Evolutionary conservation across 2,113 vertebrate species (phyloP).

Genomic region (Ceyx margarethae): DNA sequence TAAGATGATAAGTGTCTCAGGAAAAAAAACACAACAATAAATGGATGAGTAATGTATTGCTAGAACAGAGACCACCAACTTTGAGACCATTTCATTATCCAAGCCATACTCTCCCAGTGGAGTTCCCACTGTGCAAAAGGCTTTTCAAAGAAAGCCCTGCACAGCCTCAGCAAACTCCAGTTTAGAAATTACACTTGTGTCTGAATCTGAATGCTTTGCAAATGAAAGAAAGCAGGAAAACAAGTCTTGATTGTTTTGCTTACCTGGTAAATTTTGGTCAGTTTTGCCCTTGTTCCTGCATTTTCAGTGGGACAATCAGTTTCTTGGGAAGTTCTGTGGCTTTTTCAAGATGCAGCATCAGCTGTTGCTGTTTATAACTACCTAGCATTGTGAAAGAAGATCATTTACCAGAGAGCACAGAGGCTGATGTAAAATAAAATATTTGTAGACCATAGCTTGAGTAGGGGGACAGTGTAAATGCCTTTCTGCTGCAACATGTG

Average conservation of each 20-base stretch:
- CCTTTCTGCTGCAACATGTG: neutral
- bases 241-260: neutral
- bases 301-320: neutral
- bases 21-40: neutral
- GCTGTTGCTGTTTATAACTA: constrained; percentile 15
- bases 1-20: neutral
- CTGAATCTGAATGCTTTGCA: neutral
- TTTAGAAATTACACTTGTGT: neutral
- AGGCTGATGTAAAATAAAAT: neutral
- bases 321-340: constrained; percentile 5
- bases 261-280: neutral
- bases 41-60: neutral
- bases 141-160: neutral
- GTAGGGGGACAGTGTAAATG: neutral
- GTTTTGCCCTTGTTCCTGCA: neutral
- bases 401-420: neutral
- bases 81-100: neutral
- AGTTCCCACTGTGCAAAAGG: neutral
- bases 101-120: neutral
- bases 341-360: neutral
- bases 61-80: neutral
- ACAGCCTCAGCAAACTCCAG: neutral
- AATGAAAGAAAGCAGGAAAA: neutral
- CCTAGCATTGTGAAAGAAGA: constrained; percentile 11
- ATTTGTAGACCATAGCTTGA: neutral